phyloP scores from a whole-genome alignment of 2,113 vertebrate species.

The Leucosticte australis region DNA sequence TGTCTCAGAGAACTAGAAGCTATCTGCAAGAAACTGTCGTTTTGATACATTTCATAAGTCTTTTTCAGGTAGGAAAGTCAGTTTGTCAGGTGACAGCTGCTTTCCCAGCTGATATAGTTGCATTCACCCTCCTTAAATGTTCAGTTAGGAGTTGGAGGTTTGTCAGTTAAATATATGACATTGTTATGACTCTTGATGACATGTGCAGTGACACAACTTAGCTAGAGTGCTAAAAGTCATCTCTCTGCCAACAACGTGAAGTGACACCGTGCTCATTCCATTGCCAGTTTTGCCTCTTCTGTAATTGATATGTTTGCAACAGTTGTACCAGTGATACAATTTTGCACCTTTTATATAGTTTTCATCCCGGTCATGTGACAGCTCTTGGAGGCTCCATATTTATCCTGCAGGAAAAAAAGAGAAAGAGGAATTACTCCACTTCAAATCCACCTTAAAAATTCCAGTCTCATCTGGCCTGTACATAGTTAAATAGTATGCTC shows the following conservation, averaged over 20 bases:
- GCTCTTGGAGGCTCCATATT: not conserved
- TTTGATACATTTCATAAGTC: not conserved
- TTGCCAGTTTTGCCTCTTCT: not conserved
- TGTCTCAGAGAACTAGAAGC: not conserved
- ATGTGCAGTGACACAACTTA: conserved; percentile 14
- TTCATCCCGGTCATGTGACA: not conserved
- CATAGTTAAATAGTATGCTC: not conserved
- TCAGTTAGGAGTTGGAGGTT: not conserved
- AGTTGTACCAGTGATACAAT: not conserved
- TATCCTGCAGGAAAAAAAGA: not conserved
- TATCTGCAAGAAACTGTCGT: not conserved
- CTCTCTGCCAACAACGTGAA: conserved; percentile 4
- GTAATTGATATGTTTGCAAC: not conserved
- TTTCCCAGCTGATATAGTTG: not conserved
- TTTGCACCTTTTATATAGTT: not conserved
- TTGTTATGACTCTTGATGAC: conserved; percentile 41
- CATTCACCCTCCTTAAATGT: not conserved
- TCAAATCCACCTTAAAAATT: not conserved
- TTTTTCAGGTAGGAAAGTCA: conserved; percentile 16
- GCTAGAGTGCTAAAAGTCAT: conserved; percentile 19
- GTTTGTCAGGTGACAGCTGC: not conserved
- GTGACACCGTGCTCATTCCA: not conserved
- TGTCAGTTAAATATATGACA: conserved; percentile 38
- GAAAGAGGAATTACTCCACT: not conserved
- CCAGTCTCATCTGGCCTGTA: not conserved